Conservation (phyloP, 2,113 vertebrate species). For the Pelobates fuscus region DNA sequence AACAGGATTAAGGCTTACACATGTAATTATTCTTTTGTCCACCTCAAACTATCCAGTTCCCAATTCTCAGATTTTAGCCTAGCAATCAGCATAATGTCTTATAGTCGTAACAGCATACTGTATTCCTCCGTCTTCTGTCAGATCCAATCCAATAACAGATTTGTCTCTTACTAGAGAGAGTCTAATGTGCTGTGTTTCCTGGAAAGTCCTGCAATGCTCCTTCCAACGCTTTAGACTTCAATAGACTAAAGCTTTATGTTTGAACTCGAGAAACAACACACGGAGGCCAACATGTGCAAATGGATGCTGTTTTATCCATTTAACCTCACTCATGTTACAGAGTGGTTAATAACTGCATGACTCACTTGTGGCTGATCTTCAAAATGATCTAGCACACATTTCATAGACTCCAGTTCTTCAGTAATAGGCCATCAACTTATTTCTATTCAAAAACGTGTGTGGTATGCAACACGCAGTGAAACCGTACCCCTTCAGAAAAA, state of each 20-base stretch:
- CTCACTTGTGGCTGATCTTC: slow-evolving; percentile 22
- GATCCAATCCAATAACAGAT: neutral
- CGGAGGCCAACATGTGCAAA: slow-evolving; percentile 5
- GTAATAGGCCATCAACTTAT: too few species aligned
- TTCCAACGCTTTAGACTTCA: slow-evolving; percentile 15
- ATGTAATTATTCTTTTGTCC: neutral
- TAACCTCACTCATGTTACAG: slow-evolving; percentile 8
- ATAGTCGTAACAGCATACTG: neutral
- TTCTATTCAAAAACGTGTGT: too few species aligned
- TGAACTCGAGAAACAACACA: slow-evolving; percentile 10
- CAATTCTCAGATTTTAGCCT: neutral
- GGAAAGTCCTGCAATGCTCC: neutral
- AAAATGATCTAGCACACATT: slow-evolving; percentile 24
- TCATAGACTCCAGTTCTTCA: too few species aligned
- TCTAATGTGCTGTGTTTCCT: slow-evolving; percentile 15
- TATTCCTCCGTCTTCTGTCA: slow-evolving; percentile 2
- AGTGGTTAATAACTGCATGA: slow-evolving; percentile 12
- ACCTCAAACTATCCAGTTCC: neutral
- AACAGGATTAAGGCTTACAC: neutral
- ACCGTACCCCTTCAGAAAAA: too few species aligned
- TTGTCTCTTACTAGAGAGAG: neutral
- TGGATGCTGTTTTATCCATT: slow-evolving; percentile 34
- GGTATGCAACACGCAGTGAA: too few species aligned
- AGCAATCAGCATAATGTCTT: neutral
- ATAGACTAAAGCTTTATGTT: slow-evolving; percentile 14